A percentile compares a stretch with the other conserved stretches of the same genome.
These are phyloP conservation scores for Brachymystax lenok DNA, from an alignment of 2,797 vertebrate species.

Conservation along the genomic window DNA sequence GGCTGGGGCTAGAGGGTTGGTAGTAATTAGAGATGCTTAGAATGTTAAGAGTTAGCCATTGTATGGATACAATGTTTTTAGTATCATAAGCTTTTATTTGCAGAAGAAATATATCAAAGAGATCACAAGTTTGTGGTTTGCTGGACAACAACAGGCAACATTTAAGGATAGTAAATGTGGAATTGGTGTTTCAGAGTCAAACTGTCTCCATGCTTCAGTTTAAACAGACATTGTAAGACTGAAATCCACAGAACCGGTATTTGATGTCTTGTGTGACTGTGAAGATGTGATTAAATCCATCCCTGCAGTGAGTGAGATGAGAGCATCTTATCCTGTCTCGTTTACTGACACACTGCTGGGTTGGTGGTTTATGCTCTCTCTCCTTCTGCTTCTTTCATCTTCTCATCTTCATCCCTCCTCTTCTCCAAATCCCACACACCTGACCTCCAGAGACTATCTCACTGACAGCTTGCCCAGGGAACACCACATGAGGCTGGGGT, in stretches of 20 bases:
- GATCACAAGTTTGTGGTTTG: too few relatives aligned
- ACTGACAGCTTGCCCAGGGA: slow-evolving; percentile 31
- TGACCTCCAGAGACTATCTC: slow-evolving; percentile 53
- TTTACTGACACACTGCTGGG: slow-evolving; percentile 42
- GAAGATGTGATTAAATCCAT: not conserved
- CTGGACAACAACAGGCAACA: not conserved
- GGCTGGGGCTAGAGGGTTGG: not conserved
- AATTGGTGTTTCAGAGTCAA: not conserved
- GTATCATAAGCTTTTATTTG: not conserved
- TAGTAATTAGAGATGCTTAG: not conserved
- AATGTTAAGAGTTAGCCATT: not conserved
- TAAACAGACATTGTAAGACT: not conserved
- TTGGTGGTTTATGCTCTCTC: slow-evolving; percentile 35
- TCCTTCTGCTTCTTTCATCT: slow-evolving; percentile 65
- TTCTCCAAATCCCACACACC: slow-evolving; percentile 61
- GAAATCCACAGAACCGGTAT: not conserved
- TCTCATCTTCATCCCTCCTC: slow-evolving; percentile 42
- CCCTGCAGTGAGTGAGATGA: not conserved
- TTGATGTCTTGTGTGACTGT: not conserved
- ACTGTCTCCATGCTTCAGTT: not conserved
- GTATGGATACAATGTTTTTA: not conserved
- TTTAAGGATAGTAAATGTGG: not conserved
- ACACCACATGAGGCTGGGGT: slow-evolving; percentile 49
- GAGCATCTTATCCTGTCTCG: slow-evolving; percentile 29
- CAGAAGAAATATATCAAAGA: not conserved